These are phyloP conservation scores for Notiomystis cincta DNA, from an alignment of 2,113 vertebrate species.

Conservation along the genomic window DNA sequence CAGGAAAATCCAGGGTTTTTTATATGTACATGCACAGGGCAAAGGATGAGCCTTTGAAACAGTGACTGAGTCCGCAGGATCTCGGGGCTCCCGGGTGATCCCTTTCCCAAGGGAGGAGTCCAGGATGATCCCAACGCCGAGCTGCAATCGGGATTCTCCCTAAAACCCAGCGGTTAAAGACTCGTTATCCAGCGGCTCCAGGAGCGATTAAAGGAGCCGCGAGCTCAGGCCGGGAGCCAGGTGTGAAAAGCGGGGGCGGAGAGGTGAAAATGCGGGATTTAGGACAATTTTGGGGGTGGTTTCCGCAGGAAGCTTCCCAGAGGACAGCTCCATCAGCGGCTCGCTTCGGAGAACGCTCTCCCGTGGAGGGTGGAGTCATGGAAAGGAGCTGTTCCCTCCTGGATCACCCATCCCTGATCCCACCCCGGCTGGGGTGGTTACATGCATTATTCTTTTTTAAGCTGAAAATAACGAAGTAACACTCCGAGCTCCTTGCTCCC, in stretches of 20 bases:
- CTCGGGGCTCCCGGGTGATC: too few species aligned
- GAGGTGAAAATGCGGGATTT: not conserved
- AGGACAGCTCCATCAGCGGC: not conserved
- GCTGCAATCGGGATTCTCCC: not conserved
- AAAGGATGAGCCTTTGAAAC: not conserved
- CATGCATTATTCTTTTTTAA: constrained; percentile 29
- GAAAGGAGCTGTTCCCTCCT: not conserved
- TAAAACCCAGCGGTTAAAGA: not conserved
- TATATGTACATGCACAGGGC: not conserved
- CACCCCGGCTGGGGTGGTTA: not conserved
- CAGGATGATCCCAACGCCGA: not conserved
- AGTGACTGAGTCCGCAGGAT: not conserved
- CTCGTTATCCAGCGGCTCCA: not conserved
- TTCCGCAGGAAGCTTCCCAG: not conserved
- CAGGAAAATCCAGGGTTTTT: not conserved
- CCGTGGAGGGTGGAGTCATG: not conserved
- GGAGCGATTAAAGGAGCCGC: not conserved
- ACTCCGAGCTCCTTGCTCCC: not conserved
- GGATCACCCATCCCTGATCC: not conserved
- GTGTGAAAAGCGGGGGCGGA: not conserved
- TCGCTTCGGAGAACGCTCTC: rapidly evolving
- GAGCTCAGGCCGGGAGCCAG: not conserved
- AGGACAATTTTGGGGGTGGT: not conserved
- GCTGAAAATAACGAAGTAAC: not conserved
- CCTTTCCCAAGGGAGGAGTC: not conserved